Conservation (phyloP, 2,113 vertebrate species). For the Mobula hypostoma region DNA sequence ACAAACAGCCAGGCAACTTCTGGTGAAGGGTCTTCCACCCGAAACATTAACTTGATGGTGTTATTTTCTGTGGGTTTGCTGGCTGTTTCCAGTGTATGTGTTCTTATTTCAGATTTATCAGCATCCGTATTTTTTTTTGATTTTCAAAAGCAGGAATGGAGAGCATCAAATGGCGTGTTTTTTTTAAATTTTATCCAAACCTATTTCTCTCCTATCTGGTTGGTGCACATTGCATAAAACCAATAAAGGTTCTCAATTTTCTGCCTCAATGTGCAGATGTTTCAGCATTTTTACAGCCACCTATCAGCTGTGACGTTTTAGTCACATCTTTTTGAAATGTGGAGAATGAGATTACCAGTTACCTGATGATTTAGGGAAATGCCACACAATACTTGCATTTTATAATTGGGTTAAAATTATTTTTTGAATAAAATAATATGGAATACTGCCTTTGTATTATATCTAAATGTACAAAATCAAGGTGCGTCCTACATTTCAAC, state of each 20-base stretch:
- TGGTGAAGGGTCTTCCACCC: no score
- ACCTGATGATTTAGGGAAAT: background rate
- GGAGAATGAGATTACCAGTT: background rate
- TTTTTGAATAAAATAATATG: background rate
- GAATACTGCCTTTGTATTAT: background rate
- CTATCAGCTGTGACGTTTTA: background rate
- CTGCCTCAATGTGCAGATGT: background rate
- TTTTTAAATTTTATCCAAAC: background rate
- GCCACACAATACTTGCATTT: background rate
- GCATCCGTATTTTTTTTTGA: no score
- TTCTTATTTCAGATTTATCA: no score
- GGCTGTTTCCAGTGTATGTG: no score
- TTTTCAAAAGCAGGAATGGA: background rate
- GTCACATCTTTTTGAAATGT: background rate
- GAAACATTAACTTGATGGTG: no score
- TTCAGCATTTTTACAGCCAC: background rate
- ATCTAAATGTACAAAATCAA: no score
- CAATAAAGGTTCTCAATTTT: background rate
- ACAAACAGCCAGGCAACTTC: no score
- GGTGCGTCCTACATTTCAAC: no score
- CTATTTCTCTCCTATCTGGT: background rate
- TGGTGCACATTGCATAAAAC: background rate
- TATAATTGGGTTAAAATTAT: background rate
- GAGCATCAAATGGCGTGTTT: background rate
- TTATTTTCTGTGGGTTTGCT: no score